A percentile compares a stretch with the other conserved stretches of the same genome.
These are phyloP conservation scores for Oreochromis spilurus DNA, from an alignment of 2,113 vertebrate species.

Conservation along the genomic window DNA sequence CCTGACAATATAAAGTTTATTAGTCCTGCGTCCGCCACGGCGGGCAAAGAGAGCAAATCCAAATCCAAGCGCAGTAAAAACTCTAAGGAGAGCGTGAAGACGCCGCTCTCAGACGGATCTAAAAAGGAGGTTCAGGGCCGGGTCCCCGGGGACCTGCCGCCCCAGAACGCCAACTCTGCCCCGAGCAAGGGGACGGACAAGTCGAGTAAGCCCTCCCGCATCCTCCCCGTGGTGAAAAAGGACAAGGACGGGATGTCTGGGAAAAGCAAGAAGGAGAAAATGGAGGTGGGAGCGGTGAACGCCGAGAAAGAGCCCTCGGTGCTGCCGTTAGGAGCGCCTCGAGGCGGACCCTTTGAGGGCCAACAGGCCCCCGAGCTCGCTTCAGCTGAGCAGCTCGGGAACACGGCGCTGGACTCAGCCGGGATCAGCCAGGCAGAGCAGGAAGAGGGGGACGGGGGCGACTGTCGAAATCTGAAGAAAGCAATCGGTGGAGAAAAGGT, in stretches of 20 bases:
- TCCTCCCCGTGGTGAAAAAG: slow-evolving; percentile 83
- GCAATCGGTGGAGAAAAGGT: slow-evolving; percentile 88
- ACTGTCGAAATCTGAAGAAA: slow-evolving; percentile 88
- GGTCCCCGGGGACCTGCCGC: slow-evolving; percentile 41
- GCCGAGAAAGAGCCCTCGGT: slow-evolving; percentile 80
- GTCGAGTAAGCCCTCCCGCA: slow-evolving; percentile 80
- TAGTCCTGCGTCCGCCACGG: slow-evolving; percentile 83
- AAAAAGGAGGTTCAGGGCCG: slow-evolving; percentile 85
- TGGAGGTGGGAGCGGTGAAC: slow-evolving; percentile 67
- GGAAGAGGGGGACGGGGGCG: slow-evolving; percentile 83
- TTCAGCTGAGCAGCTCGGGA: slow-evolving; percentile 82
- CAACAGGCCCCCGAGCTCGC: slow-evolving; percentile 77
- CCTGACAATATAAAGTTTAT: slow-evolving; percentile 98
- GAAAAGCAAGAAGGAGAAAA: slow-evolving; percentile 93
- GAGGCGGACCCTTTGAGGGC: slow-evolving; percentile 80
- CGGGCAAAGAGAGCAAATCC: slow-evolving; percentile 93
- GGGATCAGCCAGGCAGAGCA: slow-evolving; percentile 81
- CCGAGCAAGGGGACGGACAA: slow-evolving; percentile 83
- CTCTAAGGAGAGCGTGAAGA: slow-evolving; percentile 86
- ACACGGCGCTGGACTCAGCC: slow-evolving; percentile 81
- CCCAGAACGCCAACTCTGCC: slow-evolving; percentile 59
- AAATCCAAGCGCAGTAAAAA: slow-evolving; percentile 96
- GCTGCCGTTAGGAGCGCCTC: slow-evolving; percentile 71
- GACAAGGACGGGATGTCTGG: slow-evolving; percentile 85
- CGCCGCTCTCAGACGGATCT: slow-evolving; percentile 77